Percentiles rank a stretch among this genome's conserved stretches.
These are phyloP conservation scores for Cantharis nigra DNA, from an alignment of 2,888 invertebrate genomes.

Conservation along the genomic window DNA sequence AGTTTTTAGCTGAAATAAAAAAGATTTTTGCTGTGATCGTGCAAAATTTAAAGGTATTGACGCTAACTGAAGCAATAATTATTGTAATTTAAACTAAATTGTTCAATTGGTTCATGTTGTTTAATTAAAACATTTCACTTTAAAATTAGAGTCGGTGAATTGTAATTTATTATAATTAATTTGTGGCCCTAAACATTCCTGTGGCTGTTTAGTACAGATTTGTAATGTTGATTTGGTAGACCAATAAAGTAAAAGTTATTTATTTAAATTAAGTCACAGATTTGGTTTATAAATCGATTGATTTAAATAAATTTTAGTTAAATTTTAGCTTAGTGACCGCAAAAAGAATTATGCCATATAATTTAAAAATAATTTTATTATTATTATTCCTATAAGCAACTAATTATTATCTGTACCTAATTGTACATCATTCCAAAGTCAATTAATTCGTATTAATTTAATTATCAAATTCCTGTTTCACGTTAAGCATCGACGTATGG, in stretches of 20 bases:
- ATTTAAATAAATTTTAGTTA: not conserved
- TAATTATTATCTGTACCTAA: not conserved
- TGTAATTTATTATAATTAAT: not conserved
- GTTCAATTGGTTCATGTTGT: not conserved
- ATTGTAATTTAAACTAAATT: not conserved
- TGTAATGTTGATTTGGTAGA: not conserved
- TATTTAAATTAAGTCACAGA: not conserved
- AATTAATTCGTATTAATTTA: not conserved
- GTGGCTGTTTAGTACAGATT: not conserved
- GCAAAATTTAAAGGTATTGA: not conserved
- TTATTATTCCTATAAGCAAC: not conserved
- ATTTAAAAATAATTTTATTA: not conserved
- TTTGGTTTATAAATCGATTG: not conserved
- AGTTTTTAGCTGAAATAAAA: no score
- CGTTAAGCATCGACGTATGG: not conserved
- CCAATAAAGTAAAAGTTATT: not conserved
- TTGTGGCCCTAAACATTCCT: not conserved
- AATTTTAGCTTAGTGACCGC: not conserved
- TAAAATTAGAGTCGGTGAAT: not conserved
- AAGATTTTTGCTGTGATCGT: no score
- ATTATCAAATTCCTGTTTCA: not conserved
- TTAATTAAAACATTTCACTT: not conserved
- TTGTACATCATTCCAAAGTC: not conserved
- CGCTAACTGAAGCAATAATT: not conserved
- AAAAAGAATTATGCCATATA: not conserved